Base-by-base conservation (phyloP, 2,888 invertebrate species). In the Pterobdella sp. region DNA sequence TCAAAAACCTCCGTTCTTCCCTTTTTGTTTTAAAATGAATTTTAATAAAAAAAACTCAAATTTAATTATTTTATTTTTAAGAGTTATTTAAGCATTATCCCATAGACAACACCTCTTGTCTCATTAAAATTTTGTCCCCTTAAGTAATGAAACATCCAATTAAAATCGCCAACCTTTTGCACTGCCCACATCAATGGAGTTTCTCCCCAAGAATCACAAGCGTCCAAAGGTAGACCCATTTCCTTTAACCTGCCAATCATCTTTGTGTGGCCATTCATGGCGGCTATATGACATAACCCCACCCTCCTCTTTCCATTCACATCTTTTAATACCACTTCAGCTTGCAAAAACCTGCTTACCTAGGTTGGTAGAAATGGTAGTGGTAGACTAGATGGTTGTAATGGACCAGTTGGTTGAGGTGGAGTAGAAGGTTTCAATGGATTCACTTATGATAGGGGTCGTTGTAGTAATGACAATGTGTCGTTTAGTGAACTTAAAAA, bases 111-210 rank as follows among this genome's bases (percentile, higher is more conserved):
- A n/a, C n/a, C n/a, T n/a, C n/a, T n/a, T n/a, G n/a, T n/a, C n/a
- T n/a, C n/a, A n/a, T n/a, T n/a, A n/a, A n/a, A n/a, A n/a, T n/a
- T n/a, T n/a, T n/a, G n/a, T n/a, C n/a, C n/a, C n/a, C n/a, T n/a
- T n/a, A n/a, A n/a, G n/a, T n/a, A n/a, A n/a, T n/a, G n/a, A n/a
- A n/a, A n/a, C n/a, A n/a, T n/a, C n/a, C n/a, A n/a, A n/a, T n/a
- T n/a, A n/a, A n/a, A n/a, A n/a, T n/a, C n/a, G n/a, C 10, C 49
- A 7, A 42, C 49, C 32, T 49, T 52, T 22, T 56, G 52, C 3
- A 52, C 56, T 56, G 70, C 70, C 70, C 70, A 70, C 70, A 70
- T 70, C 70, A 70, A 34, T 3, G 70, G 70, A 22, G 70, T 70
- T 34, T 70, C 70, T 10, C 52, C 52, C 42, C 26, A 56, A 26